Conservation (phyloP, 1,140 invertebrate species). For the Eumeta japonica region DNA sequence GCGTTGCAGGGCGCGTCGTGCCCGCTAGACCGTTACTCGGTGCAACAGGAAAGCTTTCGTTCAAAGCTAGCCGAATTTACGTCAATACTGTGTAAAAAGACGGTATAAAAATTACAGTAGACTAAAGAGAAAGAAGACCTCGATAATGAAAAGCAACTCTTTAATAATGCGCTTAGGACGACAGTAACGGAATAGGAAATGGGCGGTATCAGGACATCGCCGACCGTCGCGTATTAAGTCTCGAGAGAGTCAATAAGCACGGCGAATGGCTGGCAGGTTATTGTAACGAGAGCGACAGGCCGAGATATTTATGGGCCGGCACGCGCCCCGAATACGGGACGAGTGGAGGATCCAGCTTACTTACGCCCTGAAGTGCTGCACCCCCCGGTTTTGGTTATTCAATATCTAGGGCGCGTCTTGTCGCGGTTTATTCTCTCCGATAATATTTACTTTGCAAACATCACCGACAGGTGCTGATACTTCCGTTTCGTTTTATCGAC, state of each 20-base stretch:
- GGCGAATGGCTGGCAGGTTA: constrained; percentile 28
- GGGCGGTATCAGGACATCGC: too few species aligned
- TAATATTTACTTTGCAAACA: constrained; percentile 35
- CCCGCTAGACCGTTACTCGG: constrained; percentile 43
- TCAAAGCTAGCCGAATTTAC: too few species aligned
- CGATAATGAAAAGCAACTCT: too few species aligned
- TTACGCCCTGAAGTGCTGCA: constrained; percentile 1
- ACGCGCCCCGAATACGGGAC: constrained; percentile 45
- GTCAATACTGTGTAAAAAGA: too few species aligned
- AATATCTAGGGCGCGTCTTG: constrained; percentile 27
- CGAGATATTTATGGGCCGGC: constrained; percentile 44
- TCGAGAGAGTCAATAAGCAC: too few species aligned
- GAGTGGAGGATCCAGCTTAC: constrained; percentile 19
- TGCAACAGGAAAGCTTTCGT: too few species aligned
- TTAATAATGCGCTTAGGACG: too few species aligned
- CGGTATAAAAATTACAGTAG: too few species aligned
- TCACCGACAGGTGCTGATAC: constrained; percentile 26
- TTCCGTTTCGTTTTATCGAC: constrained; percentile 17
- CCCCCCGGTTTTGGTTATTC: constrained; percentile 20
- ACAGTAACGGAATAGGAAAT: too few species aligned
- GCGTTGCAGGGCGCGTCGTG: constrained; percentile 35
- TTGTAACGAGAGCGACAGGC: constrained; percentile 47
- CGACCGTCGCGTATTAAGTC: too few species aligned
- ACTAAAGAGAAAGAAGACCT: too few species aligned
- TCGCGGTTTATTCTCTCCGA: constrained; percentile 27